These are phyloP conservation scores for Phycodurus eques DNA, from an alignment of 2,113 vertebrate genomes.

Conservation along the genomic window DNA sequence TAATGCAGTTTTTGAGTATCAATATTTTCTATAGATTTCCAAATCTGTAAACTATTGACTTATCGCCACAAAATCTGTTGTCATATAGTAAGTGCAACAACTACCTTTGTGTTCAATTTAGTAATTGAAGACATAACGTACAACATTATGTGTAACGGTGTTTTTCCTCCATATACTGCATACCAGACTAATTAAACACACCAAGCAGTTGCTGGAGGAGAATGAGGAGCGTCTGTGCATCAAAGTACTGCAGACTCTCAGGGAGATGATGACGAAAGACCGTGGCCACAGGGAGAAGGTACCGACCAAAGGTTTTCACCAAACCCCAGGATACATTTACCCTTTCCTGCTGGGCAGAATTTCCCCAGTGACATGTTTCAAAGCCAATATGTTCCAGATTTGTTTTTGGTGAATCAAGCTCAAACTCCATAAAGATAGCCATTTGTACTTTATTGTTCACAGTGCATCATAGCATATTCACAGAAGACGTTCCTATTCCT, in stretches of 20 bases:
- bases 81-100: background rate
- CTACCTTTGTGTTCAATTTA: too few species aligned
- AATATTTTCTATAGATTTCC: background rate
- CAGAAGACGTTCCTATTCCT: too few species aligned
- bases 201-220: conserved; percentile 94
- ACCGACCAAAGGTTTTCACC: conserved; percentile 56
- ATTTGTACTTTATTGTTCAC: background rate
- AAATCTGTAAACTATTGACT: background rate
- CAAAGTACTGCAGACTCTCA: conserved; percentile 94
- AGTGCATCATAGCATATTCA: background rate
- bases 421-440: too few species aligned
- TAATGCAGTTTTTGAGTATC: background rate
- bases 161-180: background rate
- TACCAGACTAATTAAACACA: conserved; percentile 93
- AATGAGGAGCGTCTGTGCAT: conserved; percentile 98
- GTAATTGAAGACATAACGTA: background rate
- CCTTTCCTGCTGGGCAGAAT: background rate
- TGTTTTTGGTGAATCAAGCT: too few species aligned
- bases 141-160: background rate
- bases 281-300: conserved; percentile 97
- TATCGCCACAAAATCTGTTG: background rate
- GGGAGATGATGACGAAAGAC: conserved; percentile 99
- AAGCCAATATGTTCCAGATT: too few species aligned
- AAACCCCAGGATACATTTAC: background rate
- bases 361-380: too few species aligned